Percentiles rank a stretch among this genome's conserved stretches.
phyloP scores from a whole-genome alignment of 2,888 invertebrate species.

The Synanthedon formicaeformis region DNA sequence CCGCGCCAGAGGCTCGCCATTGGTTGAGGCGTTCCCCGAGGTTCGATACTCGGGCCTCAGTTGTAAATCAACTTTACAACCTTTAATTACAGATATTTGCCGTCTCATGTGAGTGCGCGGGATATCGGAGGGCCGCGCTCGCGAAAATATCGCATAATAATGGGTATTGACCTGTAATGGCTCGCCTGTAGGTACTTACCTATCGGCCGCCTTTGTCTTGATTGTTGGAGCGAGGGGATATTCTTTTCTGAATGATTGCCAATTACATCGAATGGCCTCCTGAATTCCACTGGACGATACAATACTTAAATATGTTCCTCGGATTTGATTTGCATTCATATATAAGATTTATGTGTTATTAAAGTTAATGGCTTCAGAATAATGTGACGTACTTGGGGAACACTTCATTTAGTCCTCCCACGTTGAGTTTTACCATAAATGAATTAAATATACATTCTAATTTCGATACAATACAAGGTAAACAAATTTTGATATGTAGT shows the following conservation, averaged over 20 bases:
- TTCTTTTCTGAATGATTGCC: constrained; percentile 67
- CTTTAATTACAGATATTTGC: constrained; percentile 71
- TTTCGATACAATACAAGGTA: background rate
- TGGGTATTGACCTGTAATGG: constrained; percentile 69
- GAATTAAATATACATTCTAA: no score
- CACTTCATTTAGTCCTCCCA: no score
- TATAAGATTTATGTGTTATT: constrained; percentile 62
- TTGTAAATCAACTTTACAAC: constrained; percentile 71
- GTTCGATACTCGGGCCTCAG: constrained; percentile 56
- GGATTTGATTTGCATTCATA: constrained; percentile 53
- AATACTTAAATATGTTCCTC: constrained; percentile 46
- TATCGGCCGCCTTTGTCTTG: constrained; percentile 68
- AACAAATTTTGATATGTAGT: background rate
- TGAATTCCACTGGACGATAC: constrained; percentile 56
- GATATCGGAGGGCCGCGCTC: constrained; percentile 65
- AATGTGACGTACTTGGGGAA: constrained; percentile 16
- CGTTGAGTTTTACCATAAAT: no score
- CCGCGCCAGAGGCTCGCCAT: constrained; percentile 35
- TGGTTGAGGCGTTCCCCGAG: constrained; percentile 57
- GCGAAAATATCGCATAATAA: constrained; percentile 71
- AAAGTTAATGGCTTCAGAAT: constrained; percentile 30
- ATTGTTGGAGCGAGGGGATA: constrained; percentile 61
- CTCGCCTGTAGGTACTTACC: constrained; percentile 47
- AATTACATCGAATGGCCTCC: constrained; percentile 67
- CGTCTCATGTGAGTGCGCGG: constrained; percentile 62